Evolutionary conservation across 2,797 vertebrate genomes (phyloP), one percentile per base, ranked within the genome.

Genomic region (Mustela erminea): DNA sequence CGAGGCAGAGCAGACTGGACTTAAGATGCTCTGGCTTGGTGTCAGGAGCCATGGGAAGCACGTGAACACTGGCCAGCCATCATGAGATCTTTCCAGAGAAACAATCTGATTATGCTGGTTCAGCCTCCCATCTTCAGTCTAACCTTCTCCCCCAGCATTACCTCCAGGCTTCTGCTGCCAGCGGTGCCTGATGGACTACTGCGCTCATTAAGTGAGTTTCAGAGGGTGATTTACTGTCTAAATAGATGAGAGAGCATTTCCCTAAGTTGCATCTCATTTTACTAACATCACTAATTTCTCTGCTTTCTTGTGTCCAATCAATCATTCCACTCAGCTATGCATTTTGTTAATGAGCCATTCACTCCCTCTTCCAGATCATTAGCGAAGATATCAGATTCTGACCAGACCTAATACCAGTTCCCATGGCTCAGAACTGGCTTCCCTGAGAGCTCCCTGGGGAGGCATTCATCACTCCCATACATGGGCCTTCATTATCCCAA

Each of bases 331-430:
- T 93, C 95, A 74, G 85, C 64, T n/a, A 23, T 90, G 58, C 64
- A 60, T 95, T 91, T 97, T 70, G 80, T 92, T 95, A 97, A 92
- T 46, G 81, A 97, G 87, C 80, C 90, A 81, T 29, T 70, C 89
- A 91, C 64, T 81, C 60, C 6, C 12, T 97, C 93, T 95, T 92
- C 60, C 49, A 77, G 68, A 95, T 66, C 38, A 0, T 87, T 96
- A 85, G 86, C 80, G 83, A 94, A 97, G 96, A 97, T 62, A 75
- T 96, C 94, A 85, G 12, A 35, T 89, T 96, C 66, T 94, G 82
- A 85, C 77, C 58, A 60, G 93, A 97, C 60, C 68, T 25, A 23
- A 77, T 52, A 56, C 35, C 68, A 74, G 23, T 88, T 56, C 68
- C 93, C 41, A 27, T 10, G 68, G 52, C 25, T 81, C 6, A 3